phyloP scores from a whole-genome alignment of 2,888 invertebrate species.

The Drosophila quasianomalipes region DNA sequence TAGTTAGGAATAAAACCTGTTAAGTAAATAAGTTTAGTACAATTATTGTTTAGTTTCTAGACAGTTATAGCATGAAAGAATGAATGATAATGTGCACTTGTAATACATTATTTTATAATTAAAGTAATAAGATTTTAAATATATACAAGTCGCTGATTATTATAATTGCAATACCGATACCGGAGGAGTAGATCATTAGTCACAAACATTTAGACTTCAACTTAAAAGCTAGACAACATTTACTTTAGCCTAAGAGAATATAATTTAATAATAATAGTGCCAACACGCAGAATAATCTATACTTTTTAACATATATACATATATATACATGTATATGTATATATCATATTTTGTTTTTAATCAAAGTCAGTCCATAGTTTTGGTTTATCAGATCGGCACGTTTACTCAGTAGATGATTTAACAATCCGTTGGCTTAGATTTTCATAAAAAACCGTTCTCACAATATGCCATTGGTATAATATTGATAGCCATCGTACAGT shows the following conservation, averaged over 20 bases:
- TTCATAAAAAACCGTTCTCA: slow-evolving; percentile 86
- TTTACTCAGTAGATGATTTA: slow-evolving; percentile 24
- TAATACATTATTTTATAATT: slow-evolving; percentile 9
- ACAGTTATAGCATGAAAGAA: slow-evolving; percentile 31
- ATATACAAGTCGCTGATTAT: slow-evolving; percentile 62
- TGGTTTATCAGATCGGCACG: slow-evolving; percentile 67
- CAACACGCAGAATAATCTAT: slow-evolving; percentile 33
- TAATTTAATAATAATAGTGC: slow-evolving; percentile 62
- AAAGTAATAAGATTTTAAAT: slow-evolving; percentile 47
- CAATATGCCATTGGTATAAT: slow-evolving; percentile 97
- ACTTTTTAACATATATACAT: slow-evolving; percentile 43
- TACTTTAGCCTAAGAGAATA: slow-evolving; percentile 61
- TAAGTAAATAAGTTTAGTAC: slow-evolving; percentile 12
- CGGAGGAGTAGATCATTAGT: slow-evolving; percentile 56
- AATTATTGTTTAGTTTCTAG: slow-evolving; percentile 19
- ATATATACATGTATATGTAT: slow-evolving; percentile 1
- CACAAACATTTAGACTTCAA: slow-evolving; percentile 62
- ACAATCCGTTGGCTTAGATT: slow-evolving; percentile 79
- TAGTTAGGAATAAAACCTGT: slow-evolving; percentile 30
- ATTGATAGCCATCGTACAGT: slow-evolving; percentile 99
- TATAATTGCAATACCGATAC: slow-evolving; percentile 45
- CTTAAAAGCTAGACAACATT: slow-evolving; percentile 78
- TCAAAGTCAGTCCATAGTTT: slow-evolving; percentile 74
- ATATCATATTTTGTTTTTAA: slow-evolving; percentile 40
- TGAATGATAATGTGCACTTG: slow-evolving; percentile 28